Percentiles rank a stretch among this genome's conserved stretches.
Evolutionary conservation across 2,113 vertebrate genomes (phyloP).

Genomic region (Rhinopithecus roxellana): DNA sequence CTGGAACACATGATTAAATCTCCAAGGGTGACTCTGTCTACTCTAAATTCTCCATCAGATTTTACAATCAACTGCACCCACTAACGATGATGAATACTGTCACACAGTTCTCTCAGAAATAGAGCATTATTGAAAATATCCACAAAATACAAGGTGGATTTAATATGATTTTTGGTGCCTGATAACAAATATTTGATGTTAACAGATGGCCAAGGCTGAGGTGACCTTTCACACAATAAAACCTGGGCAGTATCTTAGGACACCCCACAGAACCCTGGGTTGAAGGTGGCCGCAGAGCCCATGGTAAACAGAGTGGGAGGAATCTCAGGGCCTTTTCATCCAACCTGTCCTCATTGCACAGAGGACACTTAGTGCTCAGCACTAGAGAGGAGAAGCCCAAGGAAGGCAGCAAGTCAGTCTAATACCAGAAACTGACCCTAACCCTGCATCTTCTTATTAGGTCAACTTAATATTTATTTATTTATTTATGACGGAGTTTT

Average conservation of each 20-base stretch:
- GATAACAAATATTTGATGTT: not conserved
- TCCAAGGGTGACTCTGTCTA: not conserved
- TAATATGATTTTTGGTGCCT: not conserved
- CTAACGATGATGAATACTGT: not conserved
- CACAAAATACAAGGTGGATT: not conserved
- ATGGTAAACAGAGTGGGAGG: not conserved
- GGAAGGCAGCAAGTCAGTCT: not conserved
- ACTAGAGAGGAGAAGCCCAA: fast-evolving
- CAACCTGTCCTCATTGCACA: not conserved
- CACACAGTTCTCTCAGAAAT: not conserved
- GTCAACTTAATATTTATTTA: no score
- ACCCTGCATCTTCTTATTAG: not conserved
- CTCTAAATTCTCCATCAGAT: not conserved
- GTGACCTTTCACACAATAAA: not conserved
- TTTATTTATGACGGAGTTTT: no score
- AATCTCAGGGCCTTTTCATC: not conserved
- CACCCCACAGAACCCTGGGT: not conserved
- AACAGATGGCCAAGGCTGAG: not conserved
- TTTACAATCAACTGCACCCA: not conserved
- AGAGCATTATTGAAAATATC: not conserved
- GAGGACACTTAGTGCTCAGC: not conserved
- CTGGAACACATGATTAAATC: not conserved
- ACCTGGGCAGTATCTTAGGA: fast-evolving
- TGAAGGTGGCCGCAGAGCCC: not conserved
- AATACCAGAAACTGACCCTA: fast-evolving